phyloP scores from a whole-genome alignment of 2,797 vertebrate species.

The Fringilla coelebs region DNA sequence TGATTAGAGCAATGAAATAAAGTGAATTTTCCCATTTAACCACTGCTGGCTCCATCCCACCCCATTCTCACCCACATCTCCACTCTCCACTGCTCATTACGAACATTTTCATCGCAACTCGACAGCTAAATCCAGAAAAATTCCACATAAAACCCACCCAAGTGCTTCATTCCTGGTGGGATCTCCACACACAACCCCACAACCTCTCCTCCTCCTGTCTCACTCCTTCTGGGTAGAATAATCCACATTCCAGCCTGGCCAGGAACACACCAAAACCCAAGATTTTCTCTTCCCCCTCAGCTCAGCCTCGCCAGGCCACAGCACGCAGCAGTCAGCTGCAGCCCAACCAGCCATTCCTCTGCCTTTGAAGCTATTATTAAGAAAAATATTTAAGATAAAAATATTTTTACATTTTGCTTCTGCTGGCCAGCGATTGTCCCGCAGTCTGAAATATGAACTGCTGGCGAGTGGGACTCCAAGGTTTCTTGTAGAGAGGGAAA shows the following conservation, averaged over 20 bases:
- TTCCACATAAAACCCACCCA: rapidly evolving
- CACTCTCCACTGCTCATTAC: background rate
- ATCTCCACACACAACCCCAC: background rate
- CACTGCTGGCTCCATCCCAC: background rate
- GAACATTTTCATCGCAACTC: background rate
- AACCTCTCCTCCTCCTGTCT: background rate
- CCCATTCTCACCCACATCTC: rapidly evolving
- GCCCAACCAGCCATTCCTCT: slow-evolving; percentile 28
- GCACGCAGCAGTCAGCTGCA: slow-evolving; percentile 14
- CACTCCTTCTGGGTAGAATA: background rate
- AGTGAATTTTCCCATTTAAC: background rate
- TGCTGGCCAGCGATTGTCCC: background rate
- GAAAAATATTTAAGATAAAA: background rate
- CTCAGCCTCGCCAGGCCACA: background rate
- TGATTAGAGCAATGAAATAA: background rate
- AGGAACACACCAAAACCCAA: background rate
- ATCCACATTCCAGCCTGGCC: background rate
- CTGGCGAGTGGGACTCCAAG: background rate
- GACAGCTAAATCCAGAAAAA: background rate
- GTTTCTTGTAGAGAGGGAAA: background rate
- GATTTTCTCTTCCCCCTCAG: background rate
- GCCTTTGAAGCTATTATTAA: background rate
- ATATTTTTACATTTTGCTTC: slow-evolving; percentile 7
- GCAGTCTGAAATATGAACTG: background rate
- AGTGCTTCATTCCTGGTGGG: background rate